Evolutionary conservation across 2,797 vertebrate genomes (phyloP).

Genomic region (Avahi laniger): DNA sequence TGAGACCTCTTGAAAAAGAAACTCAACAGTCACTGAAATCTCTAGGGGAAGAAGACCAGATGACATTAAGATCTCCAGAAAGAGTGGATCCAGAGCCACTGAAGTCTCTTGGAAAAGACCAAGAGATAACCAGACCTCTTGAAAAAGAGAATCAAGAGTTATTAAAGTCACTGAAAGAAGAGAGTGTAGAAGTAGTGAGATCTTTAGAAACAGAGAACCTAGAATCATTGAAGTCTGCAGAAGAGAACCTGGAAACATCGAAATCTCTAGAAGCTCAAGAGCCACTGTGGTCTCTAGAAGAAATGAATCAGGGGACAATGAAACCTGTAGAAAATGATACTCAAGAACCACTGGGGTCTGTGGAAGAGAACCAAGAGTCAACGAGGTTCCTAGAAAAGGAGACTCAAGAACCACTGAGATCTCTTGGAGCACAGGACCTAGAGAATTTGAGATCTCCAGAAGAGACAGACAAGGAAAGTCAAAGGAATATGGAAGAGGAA

Average conservation of each 20-base stretch:
- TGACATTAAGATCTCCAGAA: not conserved
- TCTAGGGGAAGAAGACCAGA: not conserved
- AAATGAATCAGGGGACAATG: not conserved
- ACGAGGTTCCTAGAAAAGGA: not conserved
- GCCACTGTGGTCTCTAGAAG: not conserved
- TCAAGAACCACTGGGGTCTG: not conserved
- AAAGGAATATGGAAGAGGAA: not conserved
- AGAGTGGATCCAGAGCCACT: not conserved
- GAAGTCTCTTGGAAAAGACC: constrained; percentile 36
- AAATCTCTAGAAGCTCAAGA: not conserved
- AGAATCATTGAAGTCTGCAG: not conserved
- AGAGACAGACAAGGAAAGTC: not conserved
- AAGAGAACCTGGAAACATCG: not conserved
- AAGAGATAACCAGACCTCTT: not conserved
- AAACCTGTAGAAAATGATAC: not conserved
- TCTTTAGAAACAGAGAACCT: constrained; percentile 9
- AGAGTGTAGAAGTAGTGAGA: not conserved
- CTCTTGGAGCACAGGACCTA: not conserved
- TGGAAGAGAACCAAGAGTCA: not conserved
- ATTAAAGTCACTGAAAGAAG: not conserved
- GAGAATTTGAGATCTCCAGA: not conserved
- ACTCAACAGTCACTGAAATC: not conserved
- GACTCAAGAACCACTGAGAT: not conserved
- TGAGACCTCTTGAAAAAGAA: not conserved
- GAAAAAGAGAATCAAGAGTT: constrained; percentile 51